Conservation (phyloP, 2,888 invertebrate species). For the Odontothrips loti region DNA sequence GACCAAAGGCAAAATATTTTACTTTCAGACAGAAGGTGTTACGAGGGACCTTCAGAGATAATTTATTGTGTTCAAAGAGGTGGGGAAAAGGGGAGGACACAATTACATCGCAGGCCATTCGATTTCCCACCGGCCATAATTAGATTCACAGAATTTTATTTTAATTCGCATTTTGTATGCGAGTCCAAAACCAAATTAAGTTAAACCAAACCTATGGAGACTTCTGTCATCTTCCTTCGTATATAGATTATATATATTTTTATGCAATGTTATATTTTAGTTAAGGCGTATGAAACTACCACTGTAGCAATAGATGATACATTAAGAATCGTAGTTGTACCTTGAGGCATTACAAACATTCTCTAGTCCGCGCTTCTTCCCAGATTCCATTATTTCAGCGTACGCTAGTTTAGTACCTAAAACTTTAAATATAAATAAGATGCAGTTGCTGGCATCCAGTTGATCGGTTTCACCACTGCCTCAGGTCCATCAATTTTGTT, state of each 20-base stretch:
- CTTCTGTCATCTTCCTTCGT: not conserved
- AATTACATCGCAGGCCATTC: not conserved
- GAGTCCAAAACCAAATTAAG: not conserved
- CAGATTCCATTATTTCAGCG: too few species aligned
- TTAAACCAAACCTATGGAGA: not conserved
- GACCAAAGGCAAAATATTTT: not conserved
- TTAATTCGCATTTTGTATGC: too few species aligned
- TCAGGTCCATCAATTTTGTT: not conserved
- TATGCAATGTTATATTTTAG: not conserved
- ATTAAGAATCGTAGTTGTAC: not conserved
- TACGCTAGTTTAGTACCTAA: too few species aligned
- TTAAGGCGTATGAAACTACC: not conserved
- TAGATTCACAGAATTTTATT: not conserved
- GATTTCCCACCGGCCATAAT: not conserved
- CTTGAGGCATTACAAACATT: not conserved
- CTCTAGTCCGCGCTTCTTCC: not conserved
- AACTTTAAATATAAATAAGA: too few species aligned
- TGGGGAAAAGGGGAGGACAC: not conserved
- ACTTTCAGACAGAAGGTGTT: not conserved
- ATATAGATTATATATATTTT: conserved; percentile 10
- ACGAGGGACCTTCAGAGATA: not conserved
- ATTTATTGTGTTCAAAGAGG: conserved; percentile 19
- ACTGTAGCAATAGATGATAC: too few species aligned
- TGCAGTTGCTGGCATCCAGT: not conserved
- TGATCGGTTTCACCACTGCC: not conserved